These are phyloP conservation scores for Atherinomorus stipes DNA, from an alignment of 2,113 vertebrate species.

Conservation along the genomic window DNA sequence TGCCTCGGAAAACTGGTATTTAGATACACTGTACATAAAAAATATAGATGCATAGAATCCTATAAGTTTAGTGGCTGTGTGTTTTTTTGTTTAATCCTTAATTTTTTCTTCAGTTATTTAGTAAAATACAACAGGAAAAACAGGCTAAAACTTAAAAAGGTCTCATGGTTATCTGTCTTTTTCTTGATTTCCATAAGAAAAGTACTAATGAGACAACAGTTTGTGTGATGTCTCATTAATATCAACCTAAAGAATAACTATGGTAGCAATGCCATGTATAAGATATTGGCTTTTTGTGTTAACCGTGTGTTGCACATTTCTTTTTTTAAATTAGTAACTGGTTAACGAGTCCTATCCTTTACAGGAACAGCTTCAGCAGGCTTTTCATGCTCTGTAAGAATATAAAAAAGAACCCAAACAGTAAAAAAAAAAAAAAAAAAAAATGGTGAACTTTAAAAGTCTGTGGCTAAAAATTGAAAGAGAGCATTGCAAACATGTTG, in stretches of 20 bases:
- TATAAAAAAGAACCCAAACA: neutral
- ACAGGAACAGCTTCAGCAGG: no score
- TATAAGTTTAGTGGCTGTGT: conserved; percentile 14
- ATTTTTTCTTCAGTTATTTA: conserved; percentile 10
- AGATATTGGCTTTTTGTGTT: no score
- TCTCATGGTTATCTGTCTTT: neutral
- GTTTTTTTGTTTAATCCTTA: conserved; percentile 18
- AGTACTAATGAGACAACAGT: no score
- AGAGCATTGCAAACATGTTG: conserved; percentile 13
- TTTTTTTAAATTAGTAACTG: no score
- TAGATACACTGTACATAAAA: conserved; percentile 10
- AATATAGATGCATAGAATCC: conserved; percentile 17
- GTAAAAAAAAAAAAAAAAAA: neutral
- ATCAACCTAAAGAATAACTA: no score
- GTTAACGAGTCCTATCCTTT: no score
- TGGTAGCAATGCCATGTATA: no score
- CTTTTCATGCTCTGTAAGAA: no score
- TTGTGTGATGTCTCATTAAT: neutral
- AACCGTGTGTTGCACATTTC: no score
- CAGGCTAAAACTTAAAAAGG: neutral
- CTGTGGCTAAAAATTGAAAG: no score
- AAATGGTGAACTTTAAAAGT: no score
- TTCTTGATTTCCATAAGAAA: conserved; percentile 6
- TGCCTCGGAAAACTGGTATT: conserved; percentile 23
- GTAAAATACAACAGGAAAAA: conserved; percentile 8